Base-by-base conservation (phyloP, 2,797 vertebrate species). In the Champsocephalus esox region DNA sequence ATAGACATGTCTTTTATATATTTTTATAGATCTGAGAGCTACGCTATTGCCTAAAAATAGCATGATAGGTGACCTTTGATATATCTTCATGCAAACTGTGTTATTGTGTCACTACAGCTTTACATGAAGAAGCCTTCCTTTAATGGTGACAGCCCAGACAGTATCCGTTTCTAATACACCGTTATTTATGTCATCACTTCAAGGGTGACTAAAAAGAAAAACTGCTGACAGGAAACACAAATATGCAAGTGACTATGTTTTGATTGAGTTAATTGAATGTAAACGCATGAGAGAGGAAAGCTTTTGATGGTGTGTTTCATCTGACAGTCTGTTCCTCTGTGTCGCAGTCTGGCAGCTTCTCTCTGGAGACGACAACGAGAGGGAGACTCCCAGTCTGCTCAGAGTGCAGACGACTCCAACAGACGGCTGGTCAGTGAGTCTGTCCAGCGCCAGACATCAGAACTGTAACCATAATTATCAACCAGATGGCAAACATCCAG, bases 341-440 rank as follows among this genome's bases (percentile, higher is more conserved):
- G 9, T 17, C 57, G 45, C 8, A 68, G 13, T 71, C 32, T 44
- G 32, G 59, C 54, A 70, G 52, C 19, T n/a, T 4, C 28, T 72
- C 60, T 44, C 46, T 57, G 8, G 48, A 32, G 28, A 68, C 1
- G 43, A 57, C 70, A 41, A 14, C 45, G 48, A 3, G 34, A 45
- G 24, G 49, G 41, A 64, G 54, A 73, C 41, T 2, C 34, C 38
- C 17, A 6, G 28, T 75, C 45, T 34, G 49, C 32, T 64, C 17
- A 9, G 17, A 72, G 55, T 49, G 38, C 5, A n/a, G 28, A 55
- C 38, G 28, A 55, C 38, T 46, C 32, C 41, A 50, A 65, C 32
- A 60, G 58, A 64, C 49, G 61, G 34, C 28, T 45, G 43, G 49
- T 79, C 9, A 34, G 48, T 59, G 56, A 50, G 57, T 46, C 24